Evolutionary conservation across 1,140 invertebrate genomes (phyloP).

Genomic region (Odontomachus brunneus): DNA sequence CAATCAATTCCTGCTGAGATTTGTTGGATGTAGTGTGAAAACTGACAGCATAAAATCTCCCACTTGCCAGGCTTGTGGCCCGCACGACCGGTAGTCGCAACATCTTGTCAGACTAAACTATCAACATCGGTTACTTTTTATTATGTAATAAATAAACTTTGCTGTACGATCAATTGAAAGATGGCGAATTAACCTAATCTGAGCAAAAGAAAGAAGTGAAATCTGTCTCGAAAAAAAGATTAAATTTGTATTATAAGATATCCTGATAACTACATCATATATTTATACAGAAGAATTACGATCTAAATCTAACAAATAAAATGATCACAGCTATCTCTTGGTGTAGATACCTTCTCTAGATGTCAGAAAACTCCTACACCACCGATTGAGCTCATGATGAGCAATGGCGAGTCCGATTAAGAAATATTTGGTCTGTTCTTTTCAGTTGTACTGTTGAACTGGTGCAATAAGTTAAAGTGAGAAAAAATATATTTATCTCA

Average conservation of each 20-base stretch:
- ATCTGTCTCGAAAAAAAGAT: neutral
- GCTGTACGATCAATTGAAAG: neutral
- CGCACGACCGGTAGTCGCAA: conserved; percentile 86
- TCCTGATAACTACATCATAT: neutral
- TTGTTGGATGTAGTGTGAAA: conserved; percentile 77
- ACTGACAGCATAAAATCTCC: conserved; percentile 70
- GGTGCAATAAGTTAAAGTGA: no score
- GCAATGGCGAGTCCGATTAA: conserved; percentile 16
- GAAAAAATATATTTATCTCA: no score
- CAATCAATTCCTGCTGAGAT: conserved; percentile 91
- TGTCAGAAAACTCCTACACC: conserved; percentile 21
- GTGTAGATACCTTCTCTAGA: conserved; percentile 27
- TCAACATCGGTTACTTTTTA: conserved; percentile 42
- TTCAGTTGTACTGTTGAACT: no score
- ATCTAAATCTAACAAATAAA: neutral
- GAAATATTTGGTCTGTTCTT: no score
- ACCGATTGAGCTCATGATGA: conserved; percentile 33
- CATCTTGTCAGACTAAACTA: conserved; percentile 82
- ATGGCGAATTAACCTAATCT: conserved; percentile 39
- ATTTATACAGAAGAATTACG: neutral
- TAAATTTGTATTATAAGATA: neutral
- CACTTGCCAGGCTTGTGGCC: conserved; percentile 78
- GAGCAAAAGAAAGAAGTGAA: neutral
- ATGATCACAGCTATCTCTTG: neutral
- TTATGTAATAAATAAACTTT: conserved; percentile 71